Evolutionary conservation across 2,797 vertebrate genomes (phyloP).

Genomic region (Oreortyx pictus): DNA sequence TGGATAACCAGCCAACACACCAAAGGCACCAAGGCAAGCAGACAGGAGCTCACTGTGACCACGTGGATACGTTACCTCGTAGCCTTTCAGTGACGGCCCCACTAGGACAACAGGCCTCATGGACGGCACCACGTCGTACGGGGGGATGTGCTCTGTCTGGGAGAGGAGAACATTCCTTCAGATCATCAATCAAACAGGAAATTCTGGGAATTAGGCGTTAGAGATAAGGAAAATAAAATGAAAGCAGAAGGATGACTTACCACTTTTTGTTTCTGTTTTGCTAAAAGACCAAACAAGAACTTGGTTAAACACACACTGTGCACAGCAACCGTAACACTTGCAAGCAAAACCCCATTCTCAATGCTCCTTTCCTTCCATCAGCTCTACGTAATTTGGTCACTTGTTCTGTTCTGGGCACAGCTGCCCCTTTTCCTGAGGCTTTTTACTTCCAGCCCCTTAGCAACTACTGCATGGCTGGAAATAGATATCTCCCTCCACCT

Average conservation of each 20-base stretch:
- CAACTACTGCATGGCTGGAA: neutral
- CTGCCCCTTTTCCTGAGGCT: neutral
- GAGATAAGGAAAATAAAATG: neutral
- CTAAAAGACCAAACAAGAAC: constrained; percentile 84
- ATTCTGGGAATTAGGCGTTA: neutral
- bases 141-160: constrained; percentile 94
- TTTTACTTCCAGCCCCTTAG: neutral
- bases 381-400: neutral
- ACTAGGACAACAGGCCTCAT: constrained; percentile 98
- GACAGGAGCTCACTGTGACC: neutral
- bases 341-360: neutral
- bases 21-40: neutral
- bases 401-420: neutral
- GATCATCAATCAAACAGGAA: neutral
- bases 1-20: neutral
- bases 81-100: constrained; percentile 97
- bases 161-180: constrained; percentile 43
- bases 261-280: constrained; percentile 99
- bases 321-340: neutral
- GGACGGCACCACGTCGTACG: constrained; percentile 97
- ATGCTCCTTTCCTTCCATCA: neutral
- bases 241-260: constrained; percentile 83
- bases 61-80: constrained; percentile 86
- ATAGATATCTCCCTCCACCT: neutral
- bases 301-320: constrained; percentile 47